phyloP scores from a whole-genome alignment of 1,140 invertebrate species.

The Leptinotarsa defecta region DNA sequence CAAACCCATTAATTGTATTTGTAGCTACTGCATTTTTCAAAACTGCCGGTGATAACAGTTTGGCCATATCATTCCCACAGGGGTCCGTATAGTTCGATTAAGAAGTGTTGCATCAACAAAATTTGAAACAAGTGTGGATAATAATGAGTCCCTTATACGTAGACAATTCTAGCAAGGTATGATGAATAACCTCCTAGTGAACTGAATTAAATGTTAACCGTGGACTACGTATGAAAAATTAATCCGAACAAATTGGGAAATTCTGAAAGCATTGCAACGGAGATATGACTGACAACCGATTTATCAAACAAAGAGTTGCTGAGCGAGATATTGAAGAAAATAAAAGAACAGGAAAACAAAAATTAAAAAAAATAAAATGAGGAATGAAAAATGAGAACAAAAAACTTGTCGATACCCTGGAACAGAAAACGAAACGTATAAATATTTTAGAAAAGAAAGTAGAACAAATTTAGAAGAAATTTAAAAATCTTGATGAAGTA shows the following conservation, averaged over 20 bases:
- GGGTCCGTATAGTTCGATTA: no score
- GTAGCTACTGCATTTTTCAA: no score
- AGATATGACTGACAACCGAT: background rate
- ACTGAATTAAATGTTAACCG: background rate
- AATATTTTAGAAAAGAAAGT: background rate
- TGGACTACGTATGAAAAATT: background rate
- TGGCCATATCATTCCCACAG: no score
- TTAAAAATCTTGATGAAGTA: background rate
- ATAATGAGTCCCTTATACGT: background rate
- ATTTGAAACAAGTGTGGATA: background rate
- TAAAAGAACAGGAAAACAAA: background rate
- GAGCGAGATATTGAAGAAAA: background rate
- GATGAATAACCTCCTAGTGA: background rate
- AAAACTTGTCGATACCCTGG: background rate
- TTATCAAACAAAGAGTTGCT: conserved; percentile 3
- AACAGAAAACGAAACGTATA: background rate
- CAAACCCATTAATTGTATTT: no score
- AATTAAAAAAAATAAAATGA: background rate
- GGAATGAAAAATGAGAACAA: background rate
- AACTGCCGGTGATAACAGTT: no score
- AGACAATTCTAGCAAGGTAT: background rate
- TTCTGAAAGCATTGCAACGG: background rate
- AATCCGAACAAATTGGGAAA: background rate
- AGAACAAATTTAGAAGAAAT: background rate
- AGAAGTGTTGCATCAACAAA: background rate